phyloP scores from a whole-genome alignment of 2,797 vertebrate genomes.

The Tokudaia tokunoshimensis region DNA sequence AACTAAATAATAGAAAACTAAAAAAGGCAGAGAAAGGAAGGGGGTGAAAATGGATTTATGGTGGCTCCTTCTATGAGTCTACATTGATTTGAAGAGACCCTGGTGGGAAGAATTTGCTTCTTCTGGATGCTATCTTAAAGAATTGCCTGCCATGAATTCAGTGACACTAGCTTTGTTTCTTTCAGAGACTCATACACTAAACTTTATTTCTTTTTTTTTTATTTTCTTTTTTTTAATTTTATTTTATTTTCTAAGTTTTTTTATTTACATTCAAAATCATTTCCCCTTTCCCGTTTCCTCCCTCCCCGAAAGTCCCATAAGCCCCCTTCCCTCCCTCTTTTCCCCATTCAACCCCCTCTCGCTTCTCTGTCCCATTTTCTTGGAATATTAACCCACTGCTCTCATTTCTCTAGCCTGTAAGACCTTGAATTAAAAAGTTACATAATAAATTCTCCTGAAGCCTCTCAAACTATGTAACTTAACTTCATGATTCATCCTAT shows the following conservation, averaged over 20 bases:
- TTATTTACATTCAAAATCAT: too few relatives aligned
- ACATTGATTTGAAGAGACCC: accelerated
- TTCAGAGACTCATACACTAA: not conserved
- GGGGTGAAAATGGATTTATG: not conserved
- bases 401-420: not conserved
- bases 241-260: too few relatives aligned
- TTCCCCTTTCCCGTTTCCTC: too few relatives aligned
- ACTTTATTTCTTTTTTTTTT: too few relatives aligned
- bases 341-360: too few relatives aligned
- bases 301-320: too few relatives aligned
- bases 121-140: not conserved
- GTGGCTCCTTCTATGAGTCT: not conserved
- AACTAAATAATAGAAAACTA: not conserved
- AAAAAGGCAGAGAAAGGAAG: not conserved
- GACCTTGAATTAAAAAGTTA: not conserved
- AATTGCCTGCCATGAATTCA: not conserved
- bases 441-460: not conserved
- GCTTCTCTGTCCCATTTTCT: too few relatives aligned
- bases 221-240: too few relatives aligned
- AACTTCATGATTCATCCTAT: not conserved
- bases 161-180: not conserved
- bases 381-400: not conserved
- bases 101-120: not conserved
- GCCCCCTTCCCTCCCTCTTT: too few relatives aligned
- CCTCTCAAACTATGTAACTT: not conserved